phyloP scores from a whole-genome alignment of 2,797 vertebrate species.

The Siniperca obscura region DNA sequence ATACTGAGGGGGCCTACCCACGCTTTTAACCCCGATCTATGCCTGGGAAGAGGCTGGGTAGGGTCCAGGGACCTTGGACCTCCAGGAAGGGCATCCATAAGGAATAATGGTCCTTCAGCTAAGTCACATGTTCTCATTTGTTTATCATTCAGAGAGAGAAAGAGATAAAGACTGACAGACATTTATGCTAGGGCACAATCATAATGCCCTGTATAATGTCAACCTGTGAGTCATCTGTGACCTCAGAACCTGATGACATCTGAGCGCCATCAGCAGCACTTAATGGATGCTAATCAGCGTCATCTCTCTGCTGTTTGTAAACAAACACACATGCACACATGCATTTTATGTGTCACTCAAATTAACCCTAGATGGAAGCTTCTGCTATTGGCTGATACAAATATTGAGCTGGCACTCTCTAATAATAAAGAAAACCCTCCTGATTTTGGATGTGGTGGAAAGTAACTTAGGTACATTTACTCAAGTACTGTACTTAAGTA shows the following conservation, averaged over 20 bases:
- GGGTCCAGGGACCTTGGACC: not conserved
- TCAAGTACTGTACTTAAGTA: not conserved
- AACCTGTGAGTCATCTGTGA: constrained; percentile 56
- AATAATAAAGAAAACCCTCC: not conserved
- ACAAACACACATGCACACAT: not conserved
- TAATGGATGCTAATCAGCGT: constrained; percentile 27
- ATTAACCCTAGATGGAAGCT: not conserved
- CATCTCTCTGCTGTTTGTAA: constrained; percentile 4
- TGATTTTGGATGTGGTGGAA: not conserved
- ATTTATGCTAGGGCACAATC: constrained; percentile 12
- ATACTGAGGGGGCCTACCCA: not conserved
- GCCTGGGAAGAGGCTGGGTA: not conserved
- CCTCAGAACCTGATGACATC: constrained; percentile 55
- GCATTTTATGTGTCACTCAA: not conserved
- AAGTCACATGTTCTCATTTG: constrained; percentile 14
- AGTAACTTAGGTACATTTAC: not conserved
- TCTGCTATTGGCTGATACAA: not conserved
- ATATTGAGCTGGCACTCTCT: not conserved
- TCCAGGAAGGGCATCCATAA: not conserved
- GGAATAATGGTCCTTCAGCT: constrained; percentile 28
- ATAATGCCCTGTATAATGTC: constrained; percentile 44
- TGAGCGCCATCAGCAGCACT: constrained; percentile 11
- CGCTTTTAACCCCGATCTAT: not conserved
- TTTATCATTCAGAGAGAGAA: constrained; percentile 15
- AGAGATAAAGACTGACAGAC: constrained; percentile 17